Evolutionary conservation across 2,113 vertebrate genomes (phyloP).

Genomic region (Archilochus colubris): DNA sequence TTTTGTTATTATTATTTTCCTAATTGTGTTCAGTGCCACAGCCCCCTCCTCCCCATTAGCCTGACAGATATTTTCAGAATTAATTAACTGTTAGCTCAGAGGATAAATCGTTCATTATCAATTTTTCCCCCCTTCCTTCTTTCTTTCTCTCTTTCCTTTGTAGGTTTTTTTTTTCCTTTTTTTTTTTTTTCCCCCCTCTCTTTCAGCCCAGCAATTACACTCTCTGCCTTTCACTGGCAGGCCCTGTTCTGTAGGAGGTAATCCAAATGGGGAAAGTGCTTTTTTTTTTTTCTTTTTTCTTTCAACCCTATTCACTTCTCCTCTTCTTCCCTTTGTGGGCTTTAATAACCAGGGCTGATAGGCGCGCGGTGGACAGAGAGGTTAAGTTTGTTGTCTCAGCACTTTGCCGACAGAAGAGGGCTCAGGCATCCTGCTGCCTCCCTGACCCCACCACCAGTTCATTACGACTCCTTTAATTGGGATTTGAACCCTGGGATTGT

Average conservation of each 20-base stretch:
- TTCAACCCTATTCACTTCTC: constrained; percentile 80
- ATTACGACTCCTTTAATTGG: fast-evolving
- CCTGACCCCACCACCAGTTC: fast-evolving
- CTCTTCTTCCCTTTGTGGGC: constrained; percentile 83
- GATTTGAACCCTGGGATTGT: neutral
- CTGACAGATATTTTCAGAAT: constrained; percentile 88
- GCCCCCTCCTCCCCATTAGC: constrained; percentile 70
- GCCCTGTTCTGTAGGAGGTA: constrained; percentile 79
- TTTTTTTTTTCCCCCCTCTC: constrained; percentile 52
- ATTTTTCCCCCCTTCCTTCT: constrained; percentile 51
- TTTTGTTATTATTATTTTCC: constrained; percentile 84
- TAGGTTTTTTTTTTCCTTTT: constrained; percentile 29
- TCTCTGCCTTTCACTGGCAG: constrained; percentile 77
- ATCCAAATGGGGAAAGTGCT: constrained; percentile 84
- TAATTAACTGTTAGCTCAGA: constrained; percentile 88
- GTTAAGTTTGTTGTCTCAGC: constrained; percentile 88
- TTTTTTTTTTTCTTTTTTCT: constrained; percentile 54
- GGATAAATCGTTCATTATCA: constrained; percentile 86
- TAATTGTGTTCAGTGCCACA: constrained; percentile 77
- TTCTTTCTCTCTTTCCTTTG: constrained; percentile 76
- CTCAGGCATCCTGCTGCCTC: constrained; percentile 48
- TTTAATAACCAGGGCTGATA: constrained; percentile 83
- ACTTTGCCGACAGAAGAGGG: constrained; percentile 75
- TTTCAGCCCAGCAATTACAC: constrained; percentile 83
- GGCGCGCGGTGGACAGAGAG: constrained; percentile 75